A percentile compares a stretch with the other conserved stretches of the same genome.
These are phyloP conservation scores for Atethmia centrago DNA, from an alignment of 2,888 invertebrate species.

Conservation along the genomic window DNA sequence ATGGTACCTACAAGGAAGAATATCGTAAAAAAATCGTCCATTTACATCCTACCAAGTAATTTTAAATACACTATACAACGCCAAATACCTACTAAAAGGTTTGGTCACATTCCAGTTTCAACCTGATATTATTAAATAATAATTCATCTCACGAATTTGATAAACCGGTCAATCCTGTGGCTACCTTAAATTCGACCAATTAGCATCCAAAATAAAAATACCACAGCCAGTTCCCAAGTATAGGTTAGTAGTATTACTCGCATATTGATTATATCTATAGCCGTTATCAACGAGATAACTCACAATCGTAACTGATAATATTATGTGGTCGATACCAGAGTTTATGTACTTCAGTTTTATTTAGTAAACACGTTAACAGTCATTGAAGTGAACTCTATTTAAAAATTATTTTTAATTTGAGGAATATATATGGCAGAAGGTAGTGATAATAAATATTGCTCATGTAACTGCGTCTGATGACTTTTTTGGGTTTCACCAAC, in stretches of 20 bases:
- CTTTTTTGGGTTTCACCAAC: neutral
- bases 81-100: slow-evolving; percentile 13
- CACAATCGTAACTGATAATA: slow-evolving; percentile 58
- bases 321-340: slow-evolving; percentile 59
- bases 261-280: slow-evolving; percentile 61
- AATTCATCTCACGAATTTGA: slow-evolving; percentile 10
- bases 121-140: slow-evolving; percentile 14
- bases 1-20: accelerated
- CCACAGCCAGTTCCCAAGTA: slow-evolving; percentile 15
- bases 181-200: slow-evolving; percentile 21
- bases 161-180: no score
- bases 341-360: slow-evolving; percentile 43
- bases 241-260: slow-evolving; percentile 56
- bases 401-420: neutral
- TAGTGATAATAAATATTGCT: neutral
- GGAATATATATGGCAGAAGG: neutral
- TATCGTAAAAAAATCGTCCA: neutral
- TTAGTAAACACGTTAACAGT: slow-evolving; percentile 36
- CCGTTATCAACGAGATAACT: slow-evolving; percentile 57
- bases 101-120: slow-evolving; percentile 7
- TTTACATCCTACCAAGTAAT: neutral
- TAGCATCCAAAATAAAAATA: slow-evolving; percentile 26
- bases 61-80: neutral
- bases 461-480: neutral
- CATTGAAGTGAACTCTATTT: neutral